Evolutionary conservation across 2,113 vertebrate species (phyloP).

Genomic region (Falco punctatus): DNA sequence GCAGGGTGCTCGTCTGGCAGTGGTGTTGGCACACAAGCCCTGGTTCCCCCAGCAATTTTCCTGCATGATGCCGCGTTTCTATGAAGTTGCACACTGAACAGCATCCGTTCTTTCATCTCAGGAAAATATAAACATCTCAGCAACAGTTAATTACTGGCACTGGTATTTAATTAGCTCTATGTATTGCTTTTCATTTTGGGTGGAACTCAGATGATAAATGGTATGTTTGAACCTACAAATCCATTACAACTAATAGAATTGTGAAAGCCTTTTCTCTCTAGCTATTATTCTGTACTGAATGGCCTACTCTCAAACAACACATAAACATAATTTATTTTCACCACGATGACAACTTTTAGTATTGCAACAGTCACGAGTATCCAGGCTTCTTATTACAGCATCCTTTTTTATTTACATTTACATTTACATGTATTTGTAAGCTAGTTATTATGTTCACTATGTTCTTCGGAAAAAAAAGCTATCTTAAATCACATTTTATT

Average conservation of each 20-base stretch:
- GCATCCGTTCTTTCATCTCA: accelerated
- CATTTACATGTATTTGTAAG: not conserved
- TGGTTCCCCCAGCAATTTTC: accelerated
- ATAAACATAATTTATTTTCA: slow-evolving; percentile 15
- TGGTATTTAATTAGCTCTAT: not conserved
- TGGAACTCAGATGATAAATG: slow-evolving; percentile 1
- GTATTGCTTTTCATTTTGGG: slow-evolving; percentile 14
- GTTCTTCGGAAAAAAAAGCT: not conserved
- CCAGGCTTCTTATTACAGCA: not conserved
- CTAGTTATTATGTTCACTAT: not conserved
- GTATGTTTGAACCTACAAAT: not conserved
- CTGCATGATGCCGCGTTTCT: accelerated
- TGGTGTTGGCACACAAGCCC: not conserved
- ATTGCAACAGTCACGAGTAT: not conserved
- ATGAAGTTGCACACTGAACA: accelerated
- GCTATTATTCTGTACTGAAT: not conserved
- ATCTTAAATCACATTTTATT: not conserved
- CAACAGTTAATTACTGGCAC: not conserved
- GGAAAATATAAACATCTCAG: not conserved
- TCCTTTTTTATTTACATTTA: not conserved
- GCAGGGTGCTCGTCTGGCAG: accelerated
- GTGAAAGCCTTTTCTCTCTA: slow-evolving; percentile 2
- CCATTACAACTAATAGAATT: slow-evolving; percentile 26
- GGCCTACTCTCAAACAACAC: not conserved
- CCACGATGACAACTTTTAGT: not conserved